A percentile compares a stretch with the other conserved stretches of the same genome.
Evolutionary conservation across 2,797 vertebrate genomes (phyloP).

Genomic region (Tachyglossus aculeatus): DNA sequence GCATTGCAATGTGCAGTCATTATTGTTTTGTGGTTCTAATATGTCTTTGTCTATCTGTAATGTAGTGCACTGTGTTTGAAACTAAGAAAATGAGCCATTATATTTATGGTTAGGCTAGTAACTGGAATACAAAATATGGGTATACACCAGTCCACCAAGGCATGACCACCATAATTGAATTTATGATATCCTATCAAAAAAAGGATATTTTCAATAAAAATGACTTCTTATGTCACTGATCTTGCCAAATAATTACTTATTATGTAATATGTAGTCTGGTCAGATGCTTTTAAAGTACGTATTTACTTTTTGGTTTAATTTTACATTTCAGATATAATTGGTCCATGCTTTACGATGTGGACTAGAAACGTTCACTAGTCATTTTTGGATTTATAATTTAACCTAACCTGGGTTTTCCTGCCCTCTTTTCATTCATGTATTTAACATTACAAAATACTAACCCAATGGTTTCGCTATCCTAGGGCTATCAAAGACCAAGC

Average conservation of each 20-base stretch:
- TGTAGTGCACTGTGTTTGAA: constrained; percentile 49
- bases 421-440: constrained; percentile 66
- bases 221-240: constrained; percentile 29
- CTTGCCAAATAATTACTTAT: constrained; percentile 31
- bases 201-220: constrained; percentile 40
- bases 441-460: constrained; percentile 60
- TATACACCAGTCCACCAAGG: constrained; percentile 55
- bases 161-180: constrained; percentile 37
- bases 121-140: too few relatives aligned
- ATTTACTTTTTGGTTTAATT: constrained; percentile 30
- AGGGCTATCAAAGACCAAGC: constrained; percentile 98
- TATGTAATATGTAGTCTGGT: constrained; percentile 36
- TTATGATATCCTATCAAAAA: background rate
- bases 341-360: constrained; percentile 55
- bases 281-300: constrained; percentile 32
- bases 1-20: constrained; percentile 59
- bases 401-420: constrained; percentile 58
- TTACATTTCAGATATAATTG: constrained; percentile 48
- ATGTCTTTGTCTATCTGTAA: constrained; percentile 50
- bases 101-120: constrained; percentile 32
- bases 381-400: constrained; percentile 56
- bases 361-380: constrained; percentile 48
- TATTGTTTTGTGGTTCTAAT: constrained; percentile 41
- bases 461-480: constrained; percentile 73
- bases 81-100: constrained; percentile 37